Evolutionary conservation across 2,888 invertebrate species (phyloP).

Genomic region (Latrodectus hesperus): DNA sequence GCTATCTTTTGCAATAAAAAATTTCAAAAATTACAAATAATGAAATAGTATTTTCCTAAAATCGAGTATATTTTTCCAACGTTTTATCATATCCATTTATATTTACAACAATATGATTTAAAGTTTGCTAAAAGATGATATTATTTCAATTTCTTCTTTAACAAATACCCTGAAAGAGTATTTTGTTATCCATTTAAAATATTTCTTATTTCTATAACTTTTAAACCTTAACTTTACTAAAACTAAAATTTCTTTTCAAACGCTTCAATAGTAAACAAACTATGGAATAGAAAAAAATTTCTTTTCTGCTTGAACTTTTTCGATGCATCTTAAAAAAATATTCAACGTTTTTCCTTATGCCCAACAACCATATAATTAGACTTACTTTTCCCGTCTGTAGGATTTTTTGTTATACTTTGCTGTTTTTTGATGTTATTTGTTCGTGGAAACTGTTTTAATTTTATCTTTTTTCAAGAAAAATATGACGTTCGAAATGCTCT

Average conservation of each 20-base stretch:
- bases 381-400: slow-evolving; percentile 7
- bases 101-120: too few relatives aligned
- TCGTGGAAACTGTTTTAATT: background rate
- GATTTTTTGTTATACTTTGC: slow-evolving; percentile 6
- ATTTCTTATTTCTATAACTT: background rate
- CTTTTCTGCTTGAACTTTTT: slow-evolving; percentile 3
- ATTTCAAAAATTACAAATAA: too few relatives aligned
- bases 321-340: background rate
- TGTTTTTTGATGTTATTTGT: slow-evolving; percentile 18
- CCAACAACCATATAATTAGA: slow-evolving; percentile 40
- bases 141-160: too few relatives aligned
- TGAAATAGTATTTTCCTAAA: too few relatives aligned
- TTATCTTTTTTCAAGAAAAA: background rate
- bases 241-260: background rate
- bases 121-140: too few relatives aligned
- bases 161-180: too few relatives aligned
- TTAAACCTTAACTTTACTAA: background rate
- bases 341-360: slow-evolving; percentile 11
- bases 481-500: background rate
- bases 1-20: too few relatives aligned
- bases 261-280: background rate
- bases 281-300: background rate
- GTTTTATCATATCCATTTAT: too few relatives aligned
- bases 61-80: too few relatives aligned
- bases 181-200: too few relatives aligned